A percentile compares a stretch with the other conserved stretches of the same genome.
These are phyloP conservation scores for Andrena camellia DNA, from an alignment of 2,888 invertebrate species.

Conservation along the genomic window DNA sequence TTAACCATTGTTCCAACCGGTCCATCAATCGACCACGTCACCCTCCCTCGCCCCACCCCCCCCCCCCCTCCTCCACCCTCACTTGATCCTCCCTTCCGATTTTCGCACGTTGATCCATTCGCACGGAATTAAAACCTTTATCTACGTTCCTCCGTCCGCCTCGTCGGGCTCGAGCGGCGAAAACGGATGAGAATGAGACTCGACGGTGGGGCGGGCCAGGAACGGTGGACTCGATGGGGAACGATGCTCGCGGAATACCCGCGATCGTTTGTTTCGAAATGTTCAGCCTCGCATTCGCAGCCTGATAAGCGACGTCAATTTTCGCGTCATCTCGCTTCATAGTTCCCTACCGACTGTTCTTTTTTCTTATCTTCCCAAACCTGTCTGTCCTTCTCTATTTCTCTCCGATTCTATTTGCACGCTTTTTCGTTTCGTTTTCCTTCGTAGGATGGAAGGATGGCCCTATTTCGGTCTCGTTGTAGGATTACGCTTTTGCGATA, in stretches of 20 bases:
- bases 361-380: constrained; percentile 1
- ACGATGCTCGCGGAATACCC: constrained; percentile 29
- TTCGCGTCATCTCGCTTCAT: constrained; percentile 40
- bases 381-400: not conserved
- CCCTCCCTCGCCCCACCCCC: not conserved
- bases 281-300: constrained; percentile 51
- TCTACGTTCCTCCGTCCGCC: constrained; percentile 68
- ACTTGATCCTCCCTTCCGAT: constrained; percentile 60
- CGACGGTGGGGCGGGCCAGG: constrained; percentile 6
- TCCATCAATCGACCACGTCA: constrained; percentile 65
- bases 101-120: constrained; percentile 72
- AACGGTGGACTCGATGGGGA: constrained; percentile 4
- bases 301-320: constrained; percentile 64
- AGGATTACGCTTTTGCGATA: too few relatives aligned
- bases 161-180: constrained; percentile 41
- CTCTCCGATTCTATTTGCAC: too few relatives aligned
- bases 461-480: too few relatives aligned
- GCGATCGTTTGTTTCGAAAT: constrained; percentile 58
- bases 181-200: constrained; percentile 30
- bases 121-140: constrained; percentile 80
- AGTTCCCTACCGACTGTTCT: not conserved
- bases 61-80: not conserved
- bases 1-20: constrained; percentile 74
- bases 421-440: too few relatives aligned
- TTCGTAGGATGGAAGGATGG: too few relatives aligned